Conservation (phyloP, 2,113 vertebrate species). For the Melanotaenia duboulayi region DNA sequence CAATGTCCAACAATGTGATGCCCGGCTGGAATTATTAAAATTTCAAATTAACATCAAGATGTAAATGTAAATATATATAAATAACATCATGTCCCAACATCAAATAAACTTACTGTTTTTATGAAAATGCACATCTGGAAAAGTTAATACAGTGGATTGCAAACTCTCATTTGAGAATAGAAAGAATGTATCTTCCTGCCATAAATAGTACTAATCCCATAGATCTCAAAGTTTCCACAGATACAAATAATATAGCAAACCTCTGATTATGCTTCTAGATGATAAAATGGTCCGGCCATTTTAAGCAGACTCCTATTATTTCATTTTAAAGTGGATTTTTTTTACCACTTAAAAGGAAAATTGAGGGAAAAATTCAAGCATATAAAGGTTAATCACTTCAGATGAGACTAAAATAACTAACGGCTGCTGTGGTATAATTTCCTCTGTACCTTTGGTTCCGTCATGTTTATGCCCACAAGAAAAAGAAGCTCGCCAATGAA, state of each 20-base stretch:
- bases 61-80: neutral
- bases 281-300: slow-evolving; percentile 5
- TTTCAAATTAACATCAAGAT: neutral
- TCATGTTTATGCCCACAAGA: slow-evolving; percentile 98
- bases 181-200: neutral
- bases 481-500: slow-evolving; percentile 98
- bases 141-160: neutral
- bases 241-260: slow-evolving; percentile 9
- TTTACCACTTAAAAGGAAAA: slow-evolving; percentile 27
- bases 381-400: slow-evolving; percentile 43
- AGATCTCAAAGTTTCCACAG: slow-evolving; percentile 4
- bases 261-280: slow-evolving; percentile 5
- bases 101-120: neutral
- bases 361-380: neutral
- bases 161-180: slow-evolving; percentile 3
- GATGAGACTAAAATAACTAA: slow-evolving; percentile 20
- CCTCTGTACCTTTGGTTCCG: slow-evolving; percentile 87
- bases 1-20: no score
- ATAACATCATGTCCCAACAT: slow-evolving; percentile 4
- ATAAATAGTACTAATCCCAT: neutral
- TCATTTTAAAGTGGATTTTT: slow-evolving; percentile 8
- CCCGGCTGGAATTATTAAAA: no score
- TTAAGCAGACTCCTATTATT: slow-evolving; percentile 11
- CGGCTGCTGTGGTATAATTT: neutral
- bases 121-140: slow-evolving; percentile 7